Percentiles rank a stretch among this genome's conserved stretches.
Evolutionary conservation across 2,888 invertebrate species (phyloP).

Genomic region (Scaptomyza polygonia): DNA sequence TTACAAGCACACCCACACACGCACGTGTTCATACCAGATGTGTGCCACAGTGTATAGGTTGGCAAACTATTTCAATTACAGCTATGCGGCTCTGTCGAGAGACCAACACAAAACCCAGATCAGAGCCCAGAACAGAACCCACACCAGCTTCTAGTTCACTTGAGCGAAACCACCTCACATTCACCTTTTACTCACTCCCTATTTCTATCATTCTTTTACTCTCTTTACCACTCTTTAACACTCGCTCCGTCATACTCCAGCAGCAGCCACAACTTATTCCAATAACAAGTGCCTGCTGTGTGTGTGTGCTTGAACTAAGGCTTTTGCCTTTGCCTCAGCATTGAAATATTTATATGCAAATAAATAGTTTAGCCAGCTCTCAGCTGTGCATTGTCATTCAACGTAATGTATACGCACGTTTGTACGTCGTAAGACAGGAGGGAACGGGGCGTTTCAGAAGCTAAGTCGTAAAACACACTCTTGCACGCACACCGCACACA

Average conservation of each 20-base stretch:
- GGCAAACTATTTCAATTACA: slow-evolving; percentile 76
- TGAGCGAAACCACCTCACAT: slow-evolving; percentile 12
- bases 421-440: background rate
- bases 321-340: slow-evolving; percentile 34
- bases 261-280: slow-evolving; percentile 38
- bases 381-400: slow-evolving; percentile 65
- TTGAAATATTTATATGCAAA: slow-evolving; percentile 79
- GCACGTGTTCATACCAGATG: slow-evolving; percentile 26
- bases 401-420: slow-evolving; percentile 31
- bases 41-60: slow-evolving; percentile 39
- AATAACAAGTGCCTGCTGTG: slow-evolving; percentile 40
- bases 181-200: background rate
- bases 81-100: slow-evolving; percentile 29
- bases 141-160: slow-evolving; percentile 34
- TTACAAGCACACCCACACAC: slow-evolving; percentile 7
- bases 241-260: slow-evolving; percentile 1
- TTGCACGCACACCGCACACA: slow-evolving; percentile 36
- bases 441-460: slow-evolving; percentile 49
- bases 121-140: slow-evolving; percentile 2
- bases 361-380: slow-evolving; percentile 76
- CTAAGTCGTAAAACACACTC: slow-evolving; percentile 53
- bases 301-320: slow-evolving; percentile 24
- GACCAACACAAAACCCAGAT: slow-evolving; percentile 2
- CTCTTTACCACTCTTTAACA: background rate
- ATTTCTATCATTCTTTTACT: background rate